Evolutionary conservation across 2,113 vertebrate genomes (phyloP), one percentile per base, ranked within the genome.

Genomic region (Platichthys stellatus): DNA sequence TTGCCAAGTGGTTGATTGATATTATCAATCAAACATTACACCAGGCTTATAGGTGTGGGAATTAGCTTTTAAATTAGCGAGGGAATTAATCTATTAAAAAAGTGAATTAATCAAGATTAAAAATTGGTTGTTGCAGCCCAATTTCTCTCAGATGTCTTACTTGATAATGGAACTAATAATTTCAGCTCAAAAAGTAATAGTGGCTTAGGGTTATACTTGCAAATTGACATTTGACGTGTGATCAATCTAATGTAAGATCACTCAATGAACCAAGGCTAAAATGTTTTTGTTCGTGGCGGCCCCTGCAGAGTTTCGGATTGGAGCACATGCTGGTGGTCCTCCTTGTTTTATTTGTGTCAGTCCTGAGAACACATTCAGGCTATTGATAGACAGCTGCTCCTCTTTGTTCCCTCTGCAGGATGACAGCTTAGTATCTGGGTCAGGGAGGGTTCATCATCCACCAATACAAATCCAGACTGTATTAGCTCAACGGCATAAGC

Each of bases 341-440:
- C n/a, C 47, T 63, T 4, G 20, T 63, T 65, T 82, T 76, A 80
- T 78, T 85, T 73, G 74, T 78, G 63, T 63, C 85, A 23, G 56
- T 59, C 59, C 76, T 80, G 70, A 70, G 71, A 87, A 83, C 72
- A 67, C 82, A 35, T 72, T 53, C 23, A 43, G 64, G 63, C 76
- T 76, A 60, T 86, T 91, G 90, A 93, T 82, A 58, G 91, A 86
- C 90, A 91, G 87, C 88, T 88, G 88, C 84, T 82, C 58, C 62
- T 91, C 90, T 92, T 93, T 91, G 90, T 92, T 89, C 87, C 63
- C 79, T 75, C 69, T 69, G 77, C 68, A 85, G 74, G 79, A 90
- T 83, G 86, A 86, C 89, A 71, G 90, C 83, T 88, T 86, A 86
- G 79, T 88, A 93, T 88, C 49, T 92, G 90, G 90, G 91, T 92